Evolutionary conservation across 2,113 vertebrate genomes (phyloP).

Genomic region (Poecilia latipinna): DNA sequence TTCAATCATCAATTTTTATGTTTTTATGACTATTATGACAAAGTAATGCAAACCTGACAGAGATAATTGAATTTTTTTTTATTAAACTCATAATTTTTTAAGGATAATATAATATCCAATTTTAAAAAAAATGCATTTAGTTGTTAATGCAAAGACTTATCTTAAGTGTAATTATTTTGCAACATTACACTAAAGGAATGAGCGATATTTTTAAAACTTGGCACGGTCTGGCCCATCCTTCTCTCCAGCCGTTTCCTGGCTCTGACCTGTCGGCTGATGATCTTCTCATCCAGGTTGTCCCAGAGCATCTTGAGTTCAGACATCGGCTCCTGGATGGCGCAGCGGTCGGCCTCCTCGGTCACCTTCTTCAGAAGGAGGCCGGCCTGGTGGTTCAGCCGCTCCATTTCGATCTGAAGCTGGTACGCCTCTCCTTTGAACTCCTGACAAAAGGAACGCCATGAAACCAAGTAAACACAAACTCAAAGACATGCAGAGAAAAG

Average conservation of each 20-base stretch:
- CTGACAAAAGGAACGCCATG: conserved; percentile 67
- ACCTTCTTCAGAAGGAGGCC: conserved; percentile 93
- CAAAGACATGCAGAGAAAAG: conserved; percentile 28
- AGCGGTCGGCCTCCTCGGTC: conserved; percentile 86
- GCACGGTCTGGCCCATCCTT: neutral
- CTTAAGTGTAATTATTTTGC: too few species aligned
- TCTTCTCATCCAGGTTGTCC: conserved; percentile 91
- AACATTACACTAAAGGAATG: neutral
- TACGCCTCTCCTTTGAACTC: conserved; percentile 95
- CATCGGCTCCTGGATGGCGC: conserved; percentile 90
- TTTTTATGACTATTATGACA: too few species aligned
- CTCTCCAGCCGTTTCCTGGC: conserved; percentile 20
- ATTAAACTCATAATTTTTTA: too few species aligned
- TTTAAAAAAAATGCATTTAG: too few species aligned
- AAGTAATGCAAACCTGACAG: too few species aligned
- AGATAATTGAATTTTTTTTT: too few species aligned
- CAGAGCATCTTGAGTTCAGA: conserved; percentile 91
- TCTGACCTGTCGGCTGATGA: conserved; percentile 93
- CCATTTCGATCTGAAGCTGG: conserved; percentile 98
- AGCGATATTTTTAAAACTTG: neutral
- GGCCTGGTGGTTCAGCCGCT: conserved; percentile 93
- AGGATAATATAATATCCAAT: too few species aligned
- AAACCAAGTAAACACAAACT: conserved; percentile 29
- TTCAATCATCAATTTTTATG: too few species aligned
- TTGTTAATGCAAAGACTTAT: neutral